Conservation (phyloP, 2,888 invertebrate species). For the Phytoseiulus persimilis region DNA sequence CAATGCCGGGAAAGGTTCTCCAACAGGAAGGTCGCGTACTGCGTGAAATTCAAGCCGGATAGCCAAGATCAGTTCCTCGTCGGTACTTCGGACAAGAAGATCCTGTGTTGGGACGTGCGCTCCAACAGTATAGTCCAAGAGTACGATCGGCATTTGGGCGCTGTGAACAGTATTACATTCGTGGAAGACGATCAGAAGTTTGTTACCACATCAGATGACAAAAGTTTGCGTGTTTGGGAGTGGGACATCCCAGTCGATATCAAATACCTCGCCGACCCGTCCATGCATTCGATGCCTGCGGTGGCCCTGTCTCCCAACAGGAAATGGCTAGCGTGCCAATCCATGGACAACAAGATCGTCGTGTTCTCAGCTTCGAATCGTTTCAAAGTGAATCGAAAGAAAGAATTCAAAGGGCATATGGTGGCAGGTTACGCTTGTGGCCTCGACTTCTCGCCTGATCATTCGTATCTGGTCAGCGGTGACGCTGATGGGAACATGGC, state of each 20-base stretch:
- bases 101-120: constrained; percentile 95
- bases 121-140: constrained; percentile 92
- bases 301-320: constrained; percentile 88
- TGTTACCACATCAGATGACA: constrained; percentile 97
- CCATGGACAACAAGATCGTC: constrained; percentile 96
- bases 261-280: constrained; percentile 98
- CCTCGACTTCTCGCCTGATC: constrained; percentile 91
- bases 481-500: constrained; percentile 98
- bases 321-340: constrained; percentile 92
- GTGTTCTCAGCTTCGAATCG: constrained; percentile 95
- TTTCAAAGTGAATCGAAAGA: constrained; percentile 95
- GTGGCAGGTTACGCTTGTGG: constrained; percentile 97
- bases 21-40: constrained; percentile 92
- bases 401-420: constrained; percentile 96
- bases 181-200: constrained; percentile 96
- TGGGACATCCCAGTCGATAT: constrained; percentile 81
- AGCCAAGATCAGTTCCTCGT: constrained; percentile 96
- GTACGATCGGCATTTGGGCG: constrained; percentile 95
- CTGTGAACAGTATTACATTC: constrained; percentile 97
- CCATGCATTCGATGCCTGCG: constrained; percentile 98
- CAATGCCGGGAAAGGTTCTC: constrained; percentile 64
- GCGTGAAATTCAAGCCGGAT: constrained; percentile 95
- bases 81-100: constrained; percentile 98
- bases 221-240: constrained; percentile 97
- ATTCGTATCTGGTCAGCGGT: constrained; percentile 87